A percentile compares a stretch with the other conserved stretches of the same genome.
These are phyloP conservation scores for Madoqua kirkii DNA, from an alignment of 2,113 vertebrate species.

Conservation along the genomic window DNA sequence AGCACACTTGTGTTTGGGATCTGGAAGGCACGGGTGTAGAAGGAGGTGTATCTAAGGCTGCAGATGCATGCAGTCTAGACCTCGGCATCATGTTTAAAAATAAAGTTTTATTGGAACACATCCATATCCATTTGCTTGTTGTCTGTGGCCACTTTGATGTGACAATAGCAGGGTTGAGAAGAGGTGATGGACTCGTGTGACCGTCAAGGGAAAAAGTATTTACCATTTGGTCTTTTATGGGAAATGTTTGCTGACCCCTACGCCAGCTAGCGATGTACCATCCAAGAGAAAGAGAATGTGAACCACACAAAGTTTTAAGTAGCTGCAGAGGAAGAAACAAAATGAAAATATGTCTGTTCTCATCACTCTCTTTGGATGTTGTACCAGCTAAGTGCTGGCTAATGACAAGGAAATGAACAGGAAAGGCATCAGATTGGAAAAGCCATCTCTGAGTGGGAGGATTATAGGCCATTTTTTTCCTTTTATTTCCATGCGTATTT, in stretches of 20 bases:
- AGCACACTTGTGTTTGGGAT: not conserved
- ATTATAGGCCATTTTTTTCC: not conserved
- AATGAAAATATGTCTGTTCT: not conserved
- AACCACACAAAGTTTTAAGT: not conserved
- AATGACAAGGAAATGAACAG: not conserved
- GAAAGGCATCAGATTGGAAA: not conserved
- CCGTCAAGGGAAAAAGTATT: not conserved
- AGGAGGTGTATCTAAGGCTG: not conserved
- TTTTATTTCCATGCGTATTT: not conserved
- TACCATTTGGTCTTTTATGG: not conserved
- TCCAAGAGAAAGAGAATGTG: not conserved
- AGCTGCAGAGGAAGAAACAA: not conserved
- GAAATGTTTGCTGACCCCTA: not conserved
- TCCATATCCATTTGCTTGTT: not conserved
- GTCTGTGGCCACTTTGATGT: not conserved
- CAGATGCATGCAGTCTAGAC: not conserved
- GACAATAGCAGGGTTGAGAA: not conserved
- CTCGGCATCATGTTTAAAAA: not conserved
- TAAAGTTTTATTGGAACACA: not conserved
- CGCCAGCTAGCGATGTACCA: not conserved
- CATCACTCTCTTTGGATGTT: accelerated
- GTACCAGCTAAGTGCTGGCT: too few species aligned
- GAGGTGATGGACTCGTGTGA: not conserved
- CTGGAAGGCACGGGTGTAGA: not conserved
- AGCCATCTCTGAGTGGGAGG: not conserved